Percentiles rank a stretch among this genome's conserved stretches.
Evolutionary conservation across 2,888 invertebrate genomes (phyloP).

Genomic region (Acrobasis suavella): DNA sequence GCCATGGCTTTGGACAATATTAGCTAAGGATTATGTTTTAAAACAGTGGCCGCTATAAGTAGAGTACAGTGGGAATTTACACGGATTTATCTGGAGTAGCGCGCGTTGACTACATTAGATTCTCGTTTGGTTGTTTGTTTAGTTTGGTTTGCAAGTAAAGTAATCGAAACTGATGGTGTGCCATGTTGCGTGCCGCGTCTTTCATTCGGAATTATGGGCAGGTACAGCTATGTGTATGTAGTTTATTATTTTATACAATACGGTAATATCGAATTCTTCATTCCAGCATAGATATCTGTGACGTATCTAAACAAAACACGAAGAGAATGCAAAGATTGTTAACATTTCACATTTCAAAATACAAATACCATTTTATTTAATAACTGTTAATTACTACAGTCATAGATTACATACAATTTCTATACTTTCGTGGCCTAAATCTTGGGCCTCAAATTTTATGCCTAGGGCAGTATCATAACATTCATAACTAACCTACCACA

Average conservation of each 20-base stretch:
- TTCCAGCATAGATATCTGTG: too few relatives aligned
- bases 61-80: conserved; percentile 36
- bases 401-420: too few relatives aligned
- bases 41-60: conserved; percentile 57
- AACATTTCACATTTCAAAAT: too few relatives aligned
- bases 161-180: conserved; percentile 39
- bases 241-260: conserved; percentile 4
- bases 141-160: conserved; percentile 8
- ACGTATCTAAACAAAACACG: too few relatives aligned
- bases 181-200: conserved; percentile 73
- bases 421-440: too few relatives aligned
- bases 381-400: too few relatives aligned
- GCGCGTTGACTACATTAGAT: conserved; percentile 12
- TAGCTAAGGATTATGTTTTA: conserved; percentile 55
- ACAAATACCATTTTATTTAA: too few relatives aligned
- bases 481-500: too few relatives aligned
- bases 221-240: conserved; percentile 46
- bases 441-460: too few relatives aligned
- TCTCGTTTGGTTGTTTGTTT: conserved; percentile 9
- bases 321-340: too few relatives aligned
- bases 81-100: conserved; percentile 34
- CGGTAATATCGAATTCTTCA: too few relatives aligned
- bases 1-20: conserved; percentile 55
- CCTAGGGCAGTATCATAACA: too few relatives aligned
- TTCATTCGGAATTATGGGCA: conserved; percentile 71